Conservation (phyloP, 2,888 invertebrate genomes). For the Heteropelma amictum region DNA sequence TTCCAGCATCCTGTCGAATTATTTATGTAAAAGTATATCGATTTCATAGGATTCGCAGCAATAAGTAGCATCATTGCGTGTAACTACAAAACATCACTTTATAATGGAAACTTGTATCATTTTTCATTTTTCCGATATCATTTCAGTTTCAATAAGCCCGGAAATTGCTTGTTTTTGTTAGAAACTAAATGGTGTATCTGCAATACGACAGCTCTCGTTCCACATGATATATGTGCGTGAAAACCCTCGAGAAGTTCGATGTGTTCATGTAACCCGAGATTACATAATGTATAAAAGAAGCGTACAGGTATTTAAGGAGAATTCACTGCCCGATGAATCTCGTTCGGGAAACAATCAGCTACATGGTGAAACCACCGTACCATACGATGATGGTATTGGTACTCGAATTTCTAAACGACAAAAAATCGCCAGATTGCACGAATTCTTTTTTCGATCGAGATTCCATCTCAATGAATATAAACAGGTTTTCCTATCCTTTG, state of each 20-base stretch:
- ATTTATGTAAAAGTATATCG: too few relatives aligned
- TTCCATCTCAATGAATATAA: constrained; percentile 21
- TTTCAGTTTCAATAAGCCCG: neutral
- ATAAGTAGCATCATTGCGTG: too few relatives aligned
- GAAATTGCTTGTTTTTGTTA: neutral
- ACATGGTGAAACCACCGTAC: neutral
- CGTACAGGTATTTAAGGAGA: neutral
- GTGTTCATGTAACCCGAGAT: neutral
- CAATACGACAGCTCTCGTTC: neutral
- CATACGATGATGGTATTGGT: neutral
- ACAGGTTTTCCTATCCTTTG: constrained; percentile 21
- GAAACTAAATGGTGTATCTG: too few relatives aligned
- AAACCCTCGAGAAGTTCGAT: neutral
- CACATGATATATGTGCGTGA: neutral
- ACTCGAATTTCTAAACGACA: constrained; percentile 9
- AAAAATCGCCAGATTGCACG: constrained; percentile 4
- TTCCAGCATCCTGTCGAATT: neutral
- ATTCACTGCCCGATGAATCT: neutral
- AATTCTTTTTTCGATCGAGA: neutral
- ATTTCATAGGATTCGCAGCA: too few relatives aligned
- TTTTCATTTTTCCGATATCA: too few relatives aligned
- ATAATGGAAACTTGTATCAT: too few relatives aligned
- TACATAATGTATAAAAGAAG: neutral
- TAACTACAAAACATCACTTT: too few relatives aligned
- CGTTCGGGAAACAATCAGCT: neutral